These are phyloP conservation scores for Colletes latitarsis DNA, from an alignment of 1,140 invertebrate species.

Conservation along the genomic window DNA sequence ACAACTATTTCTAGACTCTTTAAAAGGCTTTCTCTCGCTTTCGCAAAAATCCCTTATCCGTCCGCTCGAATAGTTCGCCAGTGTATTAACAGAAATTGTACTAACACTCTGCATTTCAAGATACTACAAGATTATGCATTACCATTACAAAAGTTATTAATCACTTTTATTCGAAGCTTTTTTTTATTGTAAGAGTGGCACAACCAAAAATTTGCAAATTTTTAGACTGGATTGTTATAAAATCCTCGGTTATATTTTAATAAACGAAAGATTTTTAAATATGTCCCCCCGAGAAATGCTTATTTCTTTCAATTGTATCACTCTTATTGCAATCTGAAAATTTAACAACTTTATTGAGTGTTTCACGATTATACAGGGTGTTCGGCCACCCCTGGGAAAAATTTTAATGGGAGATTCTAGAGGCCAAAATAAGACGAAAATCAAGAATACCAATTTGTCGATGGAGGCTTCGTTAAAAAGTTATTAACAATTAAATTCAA, in stretches of 20 bases:
- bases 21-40: constrained; percentile 55
- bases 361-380: not conserved
- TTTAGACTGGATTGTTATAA: not conserved
- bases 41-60: constrained; percentile 55
- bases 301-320: not conserved
- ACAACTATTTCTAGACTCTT: constrained; percentile 28
- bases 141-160: not conserved
- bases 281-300: not conserved
- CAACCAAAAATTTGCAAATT: not conserved
- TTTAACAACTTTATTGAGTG: not conserved
- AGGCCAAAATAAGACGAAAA: no score
- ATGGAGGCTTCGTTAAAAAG: no score
- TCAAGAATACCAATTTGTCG: no score
- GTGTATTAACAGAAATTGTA: not conserved
- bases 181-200: not conserved
- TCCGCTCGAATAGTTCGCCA: constrained; percentile 43
- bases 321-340: not conserved
- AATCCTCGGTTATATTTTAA: not conserved
- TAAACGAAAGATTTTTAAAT: not conserved
- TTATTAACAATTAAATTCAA: no score
- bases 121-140: not conserved
- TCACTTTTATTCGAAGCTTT: not conserved
- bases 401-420: no score
- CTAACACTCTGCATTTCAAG: constrained; percentile 4
- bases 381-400: no score